Evolutionary conservation across 2,113 vertebrate genomes (phyloP).

Genomic region (Ivindomyrus marchei): DNA sequence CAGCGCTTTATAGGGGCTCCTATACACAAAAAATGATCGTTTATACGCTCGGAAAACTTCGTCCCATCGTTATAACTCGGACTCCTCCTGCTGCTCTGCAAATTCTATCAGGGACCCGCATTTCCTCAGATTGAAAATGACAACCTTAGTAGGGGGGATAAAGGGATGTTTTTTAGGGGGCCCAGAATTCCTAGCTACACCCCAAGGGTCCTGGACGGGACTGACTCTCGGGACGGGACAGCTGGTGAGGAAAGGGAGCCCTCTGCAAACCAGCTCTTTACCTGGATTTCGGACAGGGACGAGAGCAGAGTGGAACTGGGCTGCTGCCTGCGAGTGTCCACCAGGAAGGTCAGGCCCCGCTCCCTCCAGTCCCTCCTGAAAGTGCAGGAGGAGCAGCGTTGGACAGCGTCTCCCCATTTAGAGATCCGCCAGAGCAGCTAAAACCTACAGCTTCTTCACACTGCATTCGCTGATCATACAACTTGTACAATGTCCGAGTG

Average conservation of each 20-base stretch:
- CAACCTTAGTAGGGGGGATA: not conserved
- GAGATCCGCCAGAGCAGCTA: not conserved
- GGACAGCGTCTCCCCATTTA: not conserved
- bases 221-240: not conserved
- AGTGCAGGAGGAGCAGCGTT: slow-evolving; percentile 22
- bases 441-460: not conserved
- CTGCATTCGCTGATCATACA: not conserved
- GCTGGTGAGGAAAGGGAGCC: too few relatives aligned
- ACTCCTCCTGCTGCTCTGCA: not conserved
- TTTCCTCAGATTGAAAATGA: not conserved
- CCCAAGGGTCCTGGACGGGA: not conserved
- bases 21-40: not conserved
- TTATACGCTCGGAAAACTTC: not conserved
- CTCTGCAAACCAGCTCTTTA: slow-evolving; percentile 24
- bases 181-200: not conserved
- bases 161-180: not conserved
- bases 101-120: not conserved
- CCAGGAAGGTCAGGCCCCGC: slow-evolving; percentile 64
- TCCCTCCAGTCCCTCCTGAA: slow-evolving; percentile 65
- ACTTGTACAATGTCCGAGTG: not conserved
- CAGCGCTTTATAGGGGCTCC: not conserved
- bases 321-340: slow-evolving; percentile 64
- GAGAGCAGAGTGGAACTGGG: slow-evolving; percentile 53
- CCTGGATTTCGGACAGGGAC: slow-evolving; percentile 70
- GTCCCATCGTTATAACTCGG: not conserved